A percentile compares a stretch with the other conserved stretches of the same genome.
Conservation (phyloP, 2,113 vertebrate species). For the Varanus salvator region DNA sequence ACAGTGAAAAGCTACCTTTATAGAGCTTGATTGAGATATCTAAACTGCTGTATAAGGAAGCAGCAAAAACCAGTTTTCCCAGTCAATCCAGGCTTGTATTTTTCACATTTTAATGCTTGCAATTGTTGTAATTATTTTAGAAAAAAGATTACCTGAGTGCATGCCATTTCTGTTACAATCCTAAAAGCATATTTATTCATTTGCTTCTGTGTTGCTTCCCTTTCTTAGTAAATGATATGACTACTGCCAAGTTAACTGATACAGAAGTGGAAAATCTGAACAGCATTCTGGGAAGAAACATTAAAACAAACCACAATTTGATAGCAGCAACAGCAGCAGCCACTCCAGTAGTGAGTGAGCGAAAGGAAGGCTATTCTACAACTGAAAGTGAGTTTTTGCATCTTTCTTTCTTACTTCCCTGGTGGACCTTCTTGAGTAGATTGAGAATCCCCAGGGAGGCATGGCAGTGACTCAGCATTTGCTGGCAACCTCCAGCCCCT, state of each 20-base stretch:
- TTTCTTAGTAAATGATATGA: neutral
- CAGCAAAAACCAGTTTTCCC: conserved; percentile 65
- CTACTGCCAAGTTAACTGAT: neutral
- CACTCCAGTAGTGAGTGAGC: too few relatives aligned
- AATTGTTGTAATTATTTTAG: conserved; percentile 57
- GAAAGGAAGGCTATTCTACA: too few relatives aligned
- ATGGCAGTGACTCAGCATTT: too few relatives aligned
- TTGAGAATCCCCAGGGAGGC: too few relatives aligned
- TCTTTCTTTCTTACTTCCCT: neutral
- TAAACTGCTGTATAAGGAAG: conserved; percentile 58
- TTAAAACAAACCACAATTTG: neutral
- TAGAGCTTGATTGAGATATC: conserved; percentile 68
- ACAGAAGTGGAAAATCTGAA: neutral
- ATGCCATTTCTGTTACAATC: conserved; percentile 42
- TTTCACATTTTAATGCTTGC: conserved; percentile 62
- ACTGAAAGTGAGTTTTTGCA: too few relatives aligned
- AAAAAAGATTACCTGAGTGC: conserved; percentile 39
- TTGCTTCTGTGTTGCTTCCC: neutral
- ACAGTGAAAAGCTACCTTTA: conserved; percentile 69
- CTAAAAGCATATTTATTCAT: conserved; percentile 23
- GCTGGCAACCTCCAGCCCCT: too few relatives aligned
- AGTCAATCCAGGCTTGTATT: conserved; percentile 57
- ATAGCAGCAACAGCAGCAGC: too few relatives aligned
- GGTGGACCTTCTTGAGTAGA: neutral
- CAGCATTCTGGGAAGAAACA: neutral